A percentile compares a stretch with the other conserved stretches of the same genome.
These are phyloP conservation scores for Diloba caeruleocephala DNA, from an alignment of 2,888 invertebrate species.

Conservation along the genomic window DNA sequence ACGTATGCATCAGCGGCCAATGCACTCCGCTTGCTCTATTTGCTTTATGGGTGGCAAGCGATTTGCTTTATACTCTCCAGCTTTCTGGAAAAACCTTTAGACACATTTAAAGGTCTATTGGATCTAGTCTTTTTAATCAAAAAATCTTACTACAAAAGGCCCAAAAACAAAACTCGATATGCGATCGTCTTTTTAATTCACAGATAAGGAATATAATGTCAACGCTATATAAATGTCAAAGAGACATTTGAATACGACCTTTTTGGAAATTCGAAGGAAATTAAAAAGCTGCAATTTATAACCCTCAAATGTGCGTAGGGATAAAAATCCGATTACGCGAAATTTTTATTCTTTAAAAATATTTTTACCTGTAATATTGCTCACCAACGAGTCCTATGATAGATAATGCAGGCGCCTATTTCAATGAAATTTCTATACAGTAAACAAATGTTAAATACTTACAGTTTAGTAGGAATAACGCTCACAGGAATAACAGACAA, in stretches of 20 bases:
- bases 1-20: constrained; percentile 31
- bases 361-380: too few relatives aligned
- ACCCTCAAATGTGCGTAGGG: constrained; percentile 15
- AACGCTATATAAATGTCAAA: constrained; percentile 40
- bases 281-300: constrained; percentile 1
- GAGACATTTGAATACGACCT: constrained; percentile 34
- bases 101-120: constrained; percentile 8
- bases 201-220: constrained; percentile 17
- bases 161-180: constrained; percentile 28
- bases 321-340: too few relatives aligned
- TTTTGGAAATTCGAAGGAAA: constrained; percentile 22
- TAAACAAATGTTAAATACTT: too few relatives aligned
- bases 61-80: constrained; percentile 20
- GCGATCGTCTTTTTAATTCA: constrained; percentile 37
- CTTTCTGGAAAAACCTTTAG: constrained; percentile 12
- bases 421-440: too few relatives aligned
- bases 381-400: neutral
- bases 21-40: constrained; percentile 49
- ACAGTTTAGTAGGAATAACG: too few relatives aligned
- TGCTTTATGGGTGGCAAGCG: constrained; percentile 28
- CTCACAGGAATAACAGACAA: neutral
- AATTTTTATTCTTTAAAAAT: too few relatives aligned
- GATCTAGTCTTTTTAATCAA: constrained; percentile 26
- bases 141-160: constrained; percentile 6
- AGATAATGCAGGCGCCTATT: too few relatives aligned